Evolutionary conservation across 2,113 vertebrate species (phyloP), one percentile per base, ranked within the genome.

Genomic region (Tupaia tana): DNA sequence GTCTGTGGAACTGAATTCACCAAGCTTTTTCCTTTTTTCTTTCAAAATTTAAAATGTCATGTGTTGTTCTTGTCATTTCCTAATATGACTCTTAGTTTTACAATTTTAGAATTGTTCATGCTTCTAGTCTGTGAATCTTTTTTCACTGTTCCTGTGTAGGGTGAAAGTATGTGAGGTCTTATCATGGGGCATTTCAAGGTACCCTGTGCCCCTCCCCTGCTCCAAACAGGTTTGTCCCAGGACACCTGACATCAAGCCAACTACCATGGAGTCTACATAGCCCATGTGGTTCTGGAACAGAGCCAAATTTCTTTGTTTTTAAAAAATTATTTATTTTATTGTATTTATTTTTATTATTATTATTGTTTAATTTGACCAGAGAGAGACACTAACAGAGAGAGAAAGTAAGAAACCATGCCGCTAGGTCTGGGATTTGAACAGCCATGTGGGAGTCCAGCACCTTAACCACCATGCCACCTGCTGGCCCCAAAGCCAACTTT

Each of bases 121-220:
- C 18, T 14, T 71, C 86, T 27, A 59, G 34, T 6, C 61, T 89
- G 24, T 4, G n/a, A 27, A 73, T 70, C 6, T 25, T 70, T 74
- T 15, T 77, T 63, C 63, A 34, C 31, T 31, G 75, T 69, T 56
- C 75, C 9, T 0, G 29, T 70, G 64, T 25, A 75, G 9, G 9
- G 64, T 29, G 25, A 34, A 56, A 4, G 12, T 25, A 9, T 7
- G 9, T 13, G 16, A 6, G 6, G 3, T 59, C 52, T 67, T 3
- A 22, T n/a, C 5, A 0, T 2, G 13, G 22, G 56, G 7, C 27
- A 5, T 34, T n/a, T 67, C 2, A 56, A 59, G 12, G 2, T 0
- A 4, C 13, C 31, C 16, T n/a, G 31, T n/a, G 29, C 29, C 27
- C 27, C n/a, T 3, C 20, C 9, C 3, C 29, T 0, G 3, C 43